Conservation (phyloP, 2,797 vertebrate genomes). For the Peromyscus melanophrys region DNA sequence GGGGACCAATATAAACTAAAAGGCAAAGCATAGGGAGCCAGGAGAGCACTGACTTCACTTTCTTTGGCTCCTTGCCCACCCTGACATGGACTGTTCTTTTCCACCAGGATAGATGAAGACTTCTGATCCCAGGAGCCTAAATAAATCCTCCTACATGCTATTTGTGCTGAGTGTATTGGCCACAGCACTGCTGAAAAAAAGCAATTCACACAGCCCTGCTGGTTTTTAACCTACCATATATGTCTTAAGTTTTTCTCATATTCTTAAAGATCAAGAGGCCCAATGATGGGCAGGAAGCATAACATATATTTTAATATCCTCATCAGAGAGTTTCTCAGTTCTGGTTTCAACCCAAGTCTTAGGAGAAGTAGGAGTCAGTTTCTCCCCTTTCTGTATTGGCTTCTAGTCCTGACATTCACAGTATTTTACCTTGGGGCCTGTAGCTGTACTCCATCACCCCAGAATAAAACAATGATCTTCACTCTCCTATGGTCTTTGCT, state of each 20-base stretch:
- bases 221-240: background rate
- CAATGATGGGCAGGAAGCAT: background rate
- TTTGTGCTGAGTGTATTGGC: background rate
- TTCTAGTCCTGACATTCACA: background rate
- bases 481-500: background rate
- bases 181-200: background rate
- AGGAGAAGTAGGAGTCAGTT: background rate
- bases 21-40: too few species aligned
- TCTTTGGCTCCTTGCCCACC: background rate
- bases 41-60: background rate
- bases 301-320: background rate
- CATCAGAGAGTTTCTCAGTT: background rate
- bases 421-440: background rate
- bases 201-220: background rate
- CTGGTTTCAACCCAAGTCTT: background rate
- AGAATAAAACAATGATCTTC: background rate
- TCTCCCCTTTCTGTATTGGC: background rate
- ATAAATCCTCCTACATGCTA: background rate
- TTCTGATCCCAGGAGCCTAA: background rate
- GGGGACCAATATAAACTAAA: background rate
- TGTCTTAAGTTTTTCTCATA: background rate
- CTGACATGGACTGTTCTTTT: background rate
- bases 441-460: background rate
- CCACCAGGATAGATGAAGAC: background rate
- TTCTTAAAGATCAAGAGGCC: background rate